Percentiles rank a stretch among this genome's conserved stretches.
These are phyloP conservation scores for Melanaphis sacchari DNA, from an alignment of 1,140 invertebrate species.

Conservation along the genomic window DNA sequence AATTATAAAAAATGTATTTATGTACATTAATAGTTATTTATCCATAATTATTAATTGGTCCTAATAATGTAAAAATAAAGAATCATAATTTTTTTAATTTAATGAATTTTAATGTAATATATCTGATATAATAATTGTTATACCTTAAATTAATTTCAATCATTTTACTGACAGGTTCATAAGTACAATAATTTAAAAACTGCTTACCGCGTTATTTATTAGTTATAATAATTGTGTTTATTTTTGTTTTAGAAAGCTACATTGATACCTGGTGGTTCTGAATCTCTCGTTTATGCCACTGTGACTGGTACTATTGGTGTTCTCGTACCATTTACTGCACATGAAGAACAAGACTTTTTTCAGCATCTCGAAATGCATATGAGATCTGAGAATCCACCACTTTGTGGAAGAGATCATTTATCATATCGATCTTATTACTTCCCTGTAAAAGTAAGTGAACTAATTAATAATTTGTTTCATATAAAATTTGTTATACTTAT, in stretches of 20 bases:
- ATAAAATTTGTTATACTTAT: neutral
- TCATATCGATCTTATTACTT: conserved; percentile 98
- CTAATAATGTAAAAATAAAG: too few species aligned
- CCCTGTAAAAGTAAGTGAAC: conserved; percentile 83
- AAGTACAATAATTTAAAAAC: too few species aligned
- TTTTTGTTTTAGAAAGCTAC: conserved; percentile 80
- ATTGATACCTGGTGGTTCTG: conserved; percentile 95
- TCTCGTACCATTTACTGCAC: conserved; percentile 95
- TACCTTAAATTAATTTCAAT: neutral
- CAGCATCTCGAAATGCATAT: conserved; percentile 99
- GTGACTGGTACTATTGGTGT: conserved; percentile 95
- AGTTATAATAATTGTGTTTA: neutral
- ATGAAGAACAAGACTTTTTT: conserved; percentile 99
- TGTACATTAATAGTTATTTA: too few species aligned
- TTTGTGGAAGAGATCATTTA: conserved; percentile 97
- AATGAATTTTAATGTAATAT: too few species aligned
- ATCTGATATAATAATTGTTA: too few species aligned
- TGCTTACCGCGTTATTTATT: neutral
- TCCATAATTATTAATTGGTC: too few species aligned
- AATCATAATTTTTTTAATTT: too few species aligned
- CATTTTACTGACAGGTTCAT: neutral
- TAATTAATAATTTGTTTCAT: neutral
- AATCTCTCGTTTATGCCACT: conserved; percentile 95
- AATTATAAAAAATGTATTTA: conserved; percentile 58
- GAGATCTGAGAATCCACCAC: conserved; percentile 93